Evolutionary conservation across 2,888 invertebrate species (phyloP), one percentile per base, ranked within the genome.

Genomic region (Rhabditoides inermis): DNA sequence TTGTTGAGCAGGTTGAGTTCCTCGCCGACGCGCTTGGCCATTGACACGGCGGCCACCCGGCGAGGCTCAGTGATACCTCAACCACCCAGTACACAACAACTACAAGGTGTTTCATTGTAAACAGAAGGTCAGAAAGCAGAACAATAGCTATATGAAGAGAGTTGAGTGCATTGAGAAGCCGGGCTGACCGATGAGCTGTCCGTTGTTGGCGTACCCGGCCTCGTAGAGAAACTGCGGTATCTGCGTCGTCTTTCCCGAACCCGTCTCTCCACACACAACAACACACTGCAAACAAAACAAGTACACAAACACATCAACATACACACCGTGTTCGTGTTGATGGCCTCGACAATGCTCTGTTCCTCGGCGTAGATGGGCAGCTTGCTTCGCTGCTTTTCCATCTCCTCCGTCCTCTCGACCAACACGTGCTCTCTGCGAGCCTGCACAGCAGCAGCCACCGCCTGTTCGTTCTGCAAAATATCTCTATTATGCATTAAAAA

Each of bases 201-300:
- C n/a, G n/a, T n/a, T n/a, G n/a, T n/a, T n/a, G n/a, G 90, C 86
- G 77, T 90, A 95, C 0, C 91, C 95, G 0, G 91, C 90, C 81
- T 99, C 98, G 73, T 90, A 95, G 0, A 98, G 82, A 76, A 98
- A 98, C 79, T 98, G 98, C 0, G 98, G 98, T 10, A 99, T 84
- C 80, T 98, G 98, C 0, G 98, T 99, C 0, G 98, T 98, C 82
- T 98, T 98, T 15, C 95, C 95, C 63, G 88, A 87, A 0, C 92
- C 91, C 25, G 94, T 95, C 82, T 91, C 92, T 52, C 95, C 95
- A 70, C 80, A 82, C 20, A 82, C 67, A 67, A 91, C 85, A 2
- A 89, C 82, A 55, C 91, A 85, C 46, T 70, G 57, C 79, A 78
- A 25, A 12, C 20, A n/a, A 82, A 22, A 82, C 67, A 67, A 91